Evolutionary conservation across 1,140 invertebrate species (phyloP), one percentile per base, ranked within the genome.

Genomic region (Nylanderia fulva): DNA sequence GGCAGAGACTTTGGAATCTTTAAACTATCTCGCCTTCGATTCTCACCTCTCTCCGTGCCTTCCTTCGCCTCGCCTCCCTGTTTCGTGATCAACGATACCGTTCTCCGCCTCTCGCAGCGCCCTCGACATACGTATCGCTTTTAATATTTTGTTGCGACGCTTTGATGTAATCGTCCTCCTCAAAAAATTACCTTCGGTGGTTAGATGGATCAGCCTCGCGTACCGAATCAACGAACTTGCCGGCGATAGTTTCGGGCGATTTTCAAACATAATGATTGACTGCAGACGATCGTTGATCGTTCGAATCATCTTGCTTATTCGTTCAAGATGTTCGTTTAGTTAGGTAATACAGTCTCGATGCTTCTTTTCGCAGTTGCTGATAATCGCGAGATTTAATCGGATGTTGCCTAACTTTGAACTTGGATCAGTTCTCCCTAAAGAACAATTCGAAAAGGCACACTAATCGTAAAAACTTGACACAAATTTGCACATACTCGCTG

Each of bases 1-100:
- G 88, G 80, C 88, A 90, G 76, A 90, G 88, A 87, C 88, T 90
- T 77, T 29, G 88, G 76, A 90, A 90, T 90, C 85, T 87, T 9
- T 58, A 58, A 85, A 85, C 85, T 86, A 86, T 80, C 68, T 63
- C 39, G 48, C 75, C 87, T 80, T 71, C 87, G 69, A 82, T 72
- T 85, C 84, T 24, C 84, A 56, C 33, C 66, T 79, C 66, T 79
- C 63, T 64, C 88, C 74, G 45, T 45, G 66, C 45, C 45, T 36
- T 68, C 69, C 18, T 21, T n/a, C 36, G 18, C 42, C 29, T n/a
- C 36, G 18, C 42, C 27, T 36, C n/a, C 11, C 13, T 39, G 24
- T 82, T 36, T 27, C 13, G 45, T 77, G 86, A 83, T 82, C 75
- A 21, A 13, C 75, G 75, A 85, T 80, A 80, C 39, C 29, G 33